These are phyloP conservation scores for Epinotia nisella DNA, from an alignment of 2,888 invertebrate genomes.

Conservation along the genomic window DNA sequence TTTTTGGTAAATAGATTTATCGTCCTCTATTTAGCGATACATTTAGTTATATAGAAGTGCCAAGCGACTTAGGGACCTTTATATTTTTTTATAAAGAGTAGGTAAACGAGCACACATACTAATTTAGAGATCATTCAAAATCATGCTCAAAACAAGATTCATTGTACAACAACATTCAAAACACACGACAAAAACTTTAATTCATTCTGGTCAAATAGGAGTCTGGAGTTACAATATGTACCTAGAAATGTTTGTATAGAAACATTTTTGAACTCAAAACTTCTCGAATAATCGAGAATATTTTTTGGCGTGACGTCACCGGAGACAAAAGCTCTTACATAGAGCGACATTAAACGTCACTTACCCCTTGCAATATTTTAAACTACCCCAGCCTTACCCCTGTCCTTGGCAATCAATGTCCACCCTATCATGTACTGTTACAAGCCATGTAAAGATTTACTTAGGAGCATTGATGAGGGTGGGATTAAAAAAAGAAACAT, in stretches of 20 bases:
- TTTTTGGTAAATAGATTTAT: not conserved
- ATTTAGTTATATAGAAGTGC: too few relatives aligned
- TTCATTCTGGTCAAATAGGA: not conserved
- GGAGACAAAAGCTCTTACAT: conserved; percentile 39
- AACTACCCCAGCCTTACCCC: conserved; percentile 66
- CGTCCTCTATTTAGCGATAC: not conserved
- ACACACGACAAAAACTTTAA: not conserved
- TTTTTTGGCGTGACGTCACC: conserved; percentile 26
- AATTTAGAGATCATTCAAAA: not conserved
- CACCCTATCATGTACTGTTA: conserved; percentile 77
- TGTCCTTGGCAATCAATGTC: conserved; percentile 46
- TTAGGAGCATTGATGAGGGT: conserved; percentile 13
- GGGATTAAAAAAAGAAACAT: conserved; percentile 1
- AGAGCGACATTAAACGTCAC: conserved; percentile 49
- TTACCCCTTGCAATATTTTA: conserved; percentile 79
- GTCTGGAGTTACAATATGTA: not conserved
- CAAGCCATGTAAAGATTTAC: conserved; percentile 46
- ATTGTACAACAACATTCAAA: not conserved
- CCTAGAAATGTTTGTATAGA: too few relatives aligned
- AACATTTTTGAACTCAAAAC: not conserved
- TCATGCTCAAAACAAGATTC: not conserved
- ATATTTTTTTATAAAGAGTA: not conserved
- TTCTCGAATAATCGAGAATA: conserved; percentile 15
- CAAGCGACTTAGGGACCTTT: too few relatives aligned
- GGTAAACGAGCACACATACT: not conserved